phyloP scores from a whole-genome alignment of 2,797 vertebrate genomes.

The Neomorphus geoffroyi region DNA sequence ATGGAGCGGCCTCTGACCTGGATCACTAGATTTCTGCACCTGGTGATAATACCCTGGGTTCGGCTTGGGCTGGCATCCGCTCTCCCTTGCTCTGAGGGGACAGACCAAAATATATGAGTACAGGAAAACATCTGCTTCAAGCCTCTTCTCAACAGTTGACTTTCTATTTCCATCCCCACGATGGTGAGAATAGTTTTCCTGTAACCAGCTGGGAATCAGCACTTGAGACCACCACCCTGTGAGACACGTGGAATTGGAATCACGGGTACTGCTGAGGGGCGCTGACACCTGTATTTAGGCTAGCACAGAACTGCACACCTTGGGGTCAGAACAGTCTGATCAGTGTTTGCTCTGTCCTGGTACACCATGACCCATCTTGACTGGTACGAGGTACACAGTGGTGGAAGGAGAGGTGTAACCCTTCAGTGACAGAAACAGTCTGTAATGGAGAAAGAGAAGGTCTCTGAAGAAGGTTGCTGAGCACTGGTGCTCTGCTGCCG shows the following conservation, averaged over 20 bases:
- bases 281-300: neutral
- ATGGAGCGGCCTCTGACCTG: neutral
- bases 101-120: neutral
- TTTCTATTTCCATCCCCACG: neutral
- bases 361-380: neutral
- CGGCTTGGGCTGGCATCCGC: neutral
- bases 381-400: neutral
- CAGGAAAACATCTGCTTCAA: neutral
- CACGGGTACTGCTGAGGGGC: fast-evolving
- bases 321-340: fast-evolving
- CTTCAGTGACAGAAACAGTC: neutral
- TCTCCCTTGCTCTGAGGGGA: neutral
- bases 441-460: neutral
- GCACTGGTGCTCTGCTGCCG: neutral
- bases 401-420: neutral
- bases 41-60: neutral
- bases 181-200: neutral
- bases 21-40: neutral
- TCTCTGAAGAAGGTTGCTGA: neutral
- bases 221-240: fast-evolving
- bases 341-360: neutral
- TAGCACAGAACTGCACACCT: neutral
- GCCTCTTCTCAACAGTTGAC: neutral
- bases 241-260: neutral
- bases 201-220: neutral